These are phyloP conservation scores for Butorides virescens DNA, from an alignment of 2,113 vertebrate genomes.

Conservation along the genomic window DNA sequence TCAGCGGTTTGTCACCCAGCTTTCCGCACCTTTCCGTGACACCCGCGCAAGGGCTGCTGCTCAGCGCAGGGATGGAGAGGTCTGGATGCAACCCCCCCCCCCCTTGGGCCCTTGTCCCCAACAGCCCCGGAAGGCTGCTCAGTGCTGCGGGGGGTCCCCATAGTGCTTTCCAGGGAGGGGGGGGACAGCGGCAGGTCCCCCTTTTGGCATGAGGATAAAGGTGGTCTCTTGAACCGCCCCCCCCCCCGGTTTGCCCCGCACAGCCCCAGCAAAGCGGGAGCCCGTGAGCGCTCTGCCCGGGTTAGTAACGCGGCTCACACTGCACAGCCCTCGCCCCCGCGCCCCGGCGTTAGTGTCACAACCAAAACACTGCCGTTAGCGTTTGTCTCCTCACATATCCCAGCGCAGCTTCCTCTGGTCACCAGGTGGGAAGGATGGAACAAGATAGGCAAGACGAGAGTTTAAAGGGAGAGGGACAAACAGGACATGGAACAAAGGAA, in stretches of 20 bases:
- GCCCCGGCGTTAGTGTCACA: slow-evolving; percentile 46
- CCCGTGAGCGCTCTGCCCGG: not conserved
- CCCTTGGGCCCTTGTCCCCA: not conserved
- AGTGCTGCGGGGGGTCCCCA: not conserved
- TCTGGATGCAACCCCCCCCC: not conserved
- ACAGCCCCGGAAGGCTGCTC: not conserved
- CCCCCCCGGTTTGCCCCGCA: not conserved
- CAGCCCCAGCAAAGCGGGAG: not conserved
- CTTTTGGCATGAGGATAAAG: not conserved
- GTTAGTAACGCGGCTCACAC: not conserved
- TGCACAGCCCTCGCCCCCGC: not conserved
- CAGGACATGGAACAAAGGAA: slow-evolving; percentile 68
- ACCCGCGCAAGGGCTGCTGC: not conserved
- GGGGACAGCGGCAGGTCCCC: too few species aligned
- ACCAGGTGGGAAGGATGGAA: slow-evolving; percentile 66
- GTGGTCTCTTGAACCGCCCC: not conserved
- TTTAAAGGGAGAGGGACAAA: slow-evolving; percentile 47
- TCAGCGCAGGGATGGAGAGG: not conserved
- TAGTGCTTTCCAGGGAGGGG: not conserved
- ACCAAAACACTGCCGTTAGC: slow-evolving; percentile 23
- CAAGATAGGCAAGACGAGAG: slow-evolving; percentile 67
- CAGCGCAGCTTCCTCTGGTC: slow-evolving; percentile 98
- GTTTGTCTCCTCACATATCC: slow-evolving; percentile 92
- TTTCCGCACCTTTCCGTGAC: not conserved
- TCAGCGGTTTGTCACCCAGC: not conserved